Percentiles rank a stretch among this genome's conserved stretches.
These are phyloP conservation scores for Hyperopisus bebe DNA, from an alignment of 2,113 vertebrate genomes.

Conservation along the genomic window DNA sequence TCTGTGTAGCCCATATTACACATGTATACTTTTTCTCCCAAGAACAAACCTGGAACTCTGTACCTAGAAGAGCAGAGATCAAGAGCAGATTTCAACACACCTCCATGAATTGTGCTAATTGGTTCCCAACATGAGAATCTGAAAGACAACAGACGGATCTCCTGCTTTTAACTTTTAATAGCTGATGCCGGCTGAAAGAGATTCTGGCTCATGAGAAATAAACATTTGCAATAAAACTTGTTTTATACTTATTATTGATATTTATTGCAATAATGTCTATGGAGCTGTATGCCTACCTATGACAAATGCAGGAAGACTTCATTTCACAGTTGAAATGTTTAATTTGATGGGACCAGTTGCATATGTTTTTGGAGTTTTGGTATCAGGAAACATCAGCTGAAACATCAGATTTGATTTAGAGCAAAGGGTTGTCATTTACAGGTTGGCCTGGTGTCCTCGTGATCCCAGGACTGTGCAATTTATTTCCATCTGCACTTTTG, in stretches of 20 bases:
- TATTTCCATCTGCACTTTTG: neutral
- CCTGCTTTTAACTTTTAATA: neutral
- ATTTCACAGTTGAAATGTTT: neutral
- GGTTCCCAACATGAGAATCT: neutral
- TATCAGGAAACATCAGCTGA: neutral
- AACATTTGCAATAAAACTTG: neutral
- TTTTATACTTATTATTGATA: neutral
- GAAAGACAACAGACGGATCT: neutral
- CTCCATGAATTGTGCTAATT: neutral
- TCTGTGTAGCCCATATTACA: neutral
- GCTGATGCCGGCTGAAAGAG: neutral
- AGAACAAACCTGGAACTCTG: neutral
- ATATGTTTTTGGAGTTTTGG: neutral
- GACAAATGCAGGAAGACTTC: neutral
- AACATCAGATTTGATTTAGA: conserved; percentile 31
- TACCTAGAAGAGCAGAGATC: neutral
- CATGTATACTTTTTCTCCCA: neutral
- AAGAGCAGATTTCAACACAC: neutral
- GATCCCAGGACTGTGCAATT: neutral
- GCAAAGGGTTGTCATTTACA: conserved; percentile 30
- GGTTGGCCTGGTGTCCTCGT: neutral
- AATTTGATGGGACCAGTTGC: neutral
- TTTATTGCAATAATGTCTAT: neutral
- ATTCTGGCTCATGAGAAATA: neutral
- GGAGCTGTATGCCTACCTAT: neutral